phyloP scores from a whole-genome alignment of 2,113 vertebrate genomes.

The Petroica traversi region DNA sequence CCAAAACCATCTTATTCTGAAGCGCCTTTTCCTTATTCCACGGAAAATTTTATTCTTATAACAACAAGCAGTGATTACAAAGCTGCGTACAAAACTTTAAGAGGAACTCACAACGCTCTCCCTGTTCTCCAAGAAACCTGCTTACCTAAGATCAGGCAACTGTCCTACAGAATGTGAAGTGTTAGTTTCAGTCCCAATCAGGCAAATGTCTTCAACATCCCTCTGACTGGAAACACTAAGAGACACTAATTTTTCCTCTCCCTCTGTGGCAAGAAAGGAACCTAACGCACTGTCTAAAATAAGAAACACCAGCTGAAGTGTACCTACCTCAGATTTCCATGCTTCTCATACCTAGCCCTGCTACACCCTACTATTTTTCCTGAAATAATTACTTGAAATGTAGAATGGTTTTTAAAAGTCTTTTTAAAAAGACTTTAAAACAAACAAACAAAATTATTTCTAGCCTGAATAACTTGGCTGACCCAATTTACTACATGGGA shows the following conservation, averaged over 20 bases:
- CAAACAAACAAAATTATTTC: background rate
- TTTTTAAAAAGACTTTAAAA: background rate
- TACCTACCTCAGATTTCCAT: background rate
- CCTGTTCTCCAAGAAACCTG: background rate
- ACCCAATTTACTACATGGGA: background rate
- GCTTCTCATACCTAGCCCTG: background rate
- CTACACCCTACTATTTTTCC: background rate
- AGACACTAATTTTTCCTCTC: background rate
- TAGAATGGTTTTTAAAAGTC: too few relatives aligned
- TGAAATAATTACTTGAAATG: background rate
- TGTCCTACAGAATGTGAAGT: accelerated
- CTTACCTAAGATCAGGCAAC: background rate
- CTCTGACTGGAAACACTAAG: background rate
- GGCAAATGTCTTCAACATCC: background rate
- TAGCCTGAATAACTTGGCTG: background rate
- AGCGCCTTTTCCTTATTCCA: background rate
- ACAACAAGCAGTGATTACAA: background rate
- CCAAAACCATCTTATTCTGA: background rate
- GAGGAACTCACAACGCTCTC: background rate
- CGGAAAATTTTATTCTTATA: background rate
- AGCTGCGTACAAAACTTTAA: background rate
- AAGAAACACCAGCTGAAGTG: background rate
- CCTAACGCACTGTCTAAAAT: background rate
- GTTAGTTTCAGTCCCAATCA: background rate
- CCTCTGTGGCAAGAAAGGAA: background rate